Base-by-base conservation (phyloP, 1,140 invertebrate genomes). In the Sycophila sp. region DNA sequence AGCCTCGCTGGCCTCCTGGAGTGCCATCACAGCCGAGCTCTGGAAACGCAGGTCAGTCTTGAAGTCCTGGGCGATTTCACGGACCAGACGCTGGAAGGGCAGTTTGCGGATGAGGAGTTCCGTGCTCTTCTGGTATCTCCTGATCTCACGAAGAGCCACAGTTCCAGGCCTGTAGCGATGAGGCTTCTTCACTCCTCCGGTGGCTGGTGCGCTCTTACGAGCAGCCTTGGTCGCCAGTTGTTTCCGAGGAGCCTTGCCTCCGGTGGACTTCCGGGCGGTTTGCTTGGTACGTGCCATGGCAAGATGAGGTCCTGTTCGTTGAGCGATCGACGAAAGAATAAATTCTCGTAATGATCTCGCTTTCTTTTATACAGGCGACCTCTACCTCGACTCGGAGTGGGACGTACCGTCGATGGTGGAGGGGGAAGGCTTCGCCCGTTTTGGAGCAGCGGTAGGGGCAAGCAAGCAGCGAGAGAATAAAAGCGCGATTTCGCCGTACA, bases 51-150 rank as follows among this genome's bases (percentile, higher is more conserved):
- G 82, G 85, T 94, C 93, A 32, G 92, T 93, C 74, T 92, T 92
- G 86, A 92, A 92, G 84, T 95, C 93, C 75, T 95, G 94, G 4
- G 94, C 93, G 75, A 95, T 95, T 89, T 96, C 93, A 87, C 94
- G 87, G 17, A 95, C 94, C 60, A 95, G 84, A 73, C 94, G 88
- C 81, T 96, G 94, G 87, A 96, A 96, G 0, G 94, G 94, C 76
- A 96, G 83, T 83, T 96, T 96, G 64, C 94, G 89, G 83, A 96
- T 95, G 42, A 96, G 79, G 83, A 93, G 88, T 76, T 96, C 94
- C 24, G 94, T 96, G 2, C 92, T 91, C 75, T 92, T 92, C 76
- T 93, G 91, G 76, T 92, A 92, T 89, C 89, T 88, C 80, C 94
- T 86, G 79, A 96, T 96, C 88, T 96, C 94, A 85, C 94, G 87